A percentile compares a stretch with the other conserved stretches of the same genome.
Evolutionary conservation across 2,797 vertebrate genomes (phyloP).

Genomic region (Gallinago stenura): DNA sequence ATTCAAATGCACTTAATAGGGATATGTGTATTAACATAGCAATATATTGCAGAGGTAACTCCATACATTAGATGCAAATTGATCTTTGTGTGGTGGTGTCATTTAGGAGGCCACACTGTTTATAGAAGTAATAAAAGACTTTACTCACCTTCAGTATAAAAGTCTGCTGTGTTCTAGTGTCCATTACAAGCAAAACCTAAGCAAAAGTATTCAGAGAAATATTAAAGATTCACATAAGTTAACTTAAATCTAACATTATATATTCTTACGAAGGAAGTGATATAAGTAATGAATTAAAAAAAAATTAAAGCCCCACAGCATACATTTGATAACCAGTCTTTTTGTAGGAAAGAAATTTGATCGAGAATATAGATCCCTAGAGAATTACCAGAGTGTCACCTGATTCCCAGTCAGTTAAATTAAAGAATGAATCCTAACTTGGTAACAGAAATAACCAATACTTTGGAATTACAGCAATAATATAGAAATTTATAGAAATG

Average conservation of each 20-base stretch:
- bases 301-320: neutral
- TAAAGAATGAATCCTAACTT: neutral
- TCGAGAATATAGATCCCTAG: neutral
- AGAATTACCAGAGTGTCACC: neutral
- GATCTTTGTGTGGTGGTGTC: neutral
- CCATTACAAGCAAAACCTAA: constrained; percentile 97
- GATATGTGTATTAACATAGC: neutral
- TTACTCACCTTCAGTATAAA: constrained; percentile 95
- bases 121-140: constrained; percentile 6
- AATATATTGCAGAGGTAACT: neutral
- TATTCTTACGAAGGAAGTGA: neutral
- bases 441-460: neutral
- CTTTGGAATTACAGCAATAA: neutral
- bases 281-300: neutral
- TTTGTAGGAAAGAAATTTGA: neutral
- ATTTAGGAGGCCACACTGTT: neutral
- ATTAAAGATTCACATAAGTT: neutral
- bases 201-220: constrained; percentile 19
- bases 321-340: neutral
- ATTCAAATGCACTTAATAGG: neutral
- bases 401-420: neutral
- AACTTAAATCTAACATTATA: neutral
- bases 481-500: neutral
- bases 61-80: neutral
- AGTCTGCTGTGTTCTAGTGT: constrained; percentile 94